Base-by-base conservation (phyloP, 1,140 invertebrate genomes). In the Solenopsis invicta region DNA sequence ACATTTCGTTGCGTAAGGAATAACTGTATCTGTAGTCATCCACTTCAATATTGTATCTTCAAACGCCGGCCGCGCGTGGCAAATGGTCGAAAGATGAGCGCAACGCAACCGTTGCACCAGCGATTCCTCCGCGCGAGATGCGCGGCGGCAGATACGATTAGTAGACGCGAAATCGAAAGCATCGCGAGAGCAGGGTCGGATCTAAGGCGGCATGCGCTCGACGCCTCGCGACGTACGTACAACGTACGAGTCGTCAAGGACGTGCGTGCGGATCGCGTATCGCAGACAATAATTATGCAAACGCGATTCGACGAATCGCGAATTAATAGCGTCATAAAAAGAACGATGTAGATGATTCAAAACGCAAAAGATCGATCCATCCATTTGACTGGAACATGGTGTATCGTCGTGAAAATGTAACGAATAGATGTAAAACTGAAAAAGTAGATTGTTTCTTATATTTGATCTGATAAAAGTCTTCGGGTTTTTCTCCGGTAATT, bases 91-190 rank as follows among this genome's bases (percentile, higher is more conserved):
- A 74, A 74, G 67, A 82, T 82, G 80, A 82, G 52, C 18, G 56
- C 18, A 8, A 48, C 24, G 80, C 16, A 50, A 48, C 12, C 9
- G 24, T 74, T 74, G 54, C 64, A 45, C 13, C 10, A 41, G 34
- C 41, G 67, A 82, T 72, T 82, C 52, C 8, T n/a, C 9, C 10
- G 54, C 18, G 34, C 18, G 24, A 74, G 69, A 74, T 75, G 69
- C 67, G 67, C 61, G 41, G 24, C 76, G 61, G 76, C 18, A 66
- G 59, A 78, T 66, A 56, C 56, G 69, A 84, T 74, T 84, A 84
- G 69, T 62, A 50, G 69, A 50, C 29, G 80, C 69, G 69, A 84
- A 74, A 84, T 84, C 80, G 80, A 84, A 84, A 75, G 80, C 69
- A 84, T 84, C 52, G 37, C 66, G 66, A 56, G 64, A 77, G 18